A percentile compares a stretch with the other conserved stretches of the same genome.
These are phyloP conservation scores for Struthio camelus DNA, from an alignment of 2,113 vertebrate genomes.

Conservation along the genomic window DNA sequence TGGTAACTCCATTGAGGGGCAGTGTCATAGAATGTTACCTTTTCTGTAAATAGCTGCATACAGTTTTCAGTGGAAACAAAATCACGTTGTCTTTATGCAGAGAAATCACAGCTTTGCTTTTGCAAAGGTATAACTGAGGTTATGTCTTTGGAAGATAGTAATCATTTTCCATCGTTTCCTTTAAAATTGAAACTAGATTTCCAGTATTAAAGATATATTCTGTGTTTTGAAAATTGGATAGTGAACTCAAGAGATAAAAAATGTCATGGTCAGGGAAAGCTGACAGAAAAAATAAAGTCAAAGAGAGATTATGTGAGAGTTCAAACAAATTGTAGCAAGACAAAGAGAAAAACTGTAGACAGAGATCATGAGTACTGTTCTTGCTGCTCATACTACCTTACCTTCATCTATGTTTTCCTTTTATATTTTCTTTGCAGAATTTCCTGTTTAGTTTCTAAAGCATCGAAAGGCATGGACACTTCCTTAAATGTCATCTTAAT, in stretches of 20 bases:
- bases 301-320: not conserved
- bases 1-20: not conserved
- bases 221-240: not conserved
- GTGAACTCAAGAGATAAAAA: not conserved
- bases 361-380: not conserved
- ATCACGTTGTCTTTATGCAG: not conserved
- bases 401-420: not conserved
- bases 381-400: not conserved
- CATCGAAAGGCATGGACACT: not conserved
- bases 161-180: not conserved
- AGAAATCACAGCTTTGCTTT: not conserved
- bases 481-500: not conserved
- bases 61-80: not conserved
- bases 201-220: not conserved
- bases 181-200: not conserved
- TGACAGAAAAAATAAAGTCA: not conserved
- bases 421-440: not conserved
- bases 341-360: not conserved
- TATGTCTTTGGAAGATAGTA: not conserved
- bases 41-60: not conserved
- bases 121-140: not conserved
- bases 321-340: not conserved
- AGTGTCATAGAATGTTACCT: not conserved
- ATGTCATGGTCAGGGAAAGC: not conserved
- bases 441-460: not conserved